A percentile compares a stretch with the other conserved stretches of the same genome.
Conservation (phyloP, 2,888 invertebrate species). For the Fissipunctia ypsillon region DNA sequence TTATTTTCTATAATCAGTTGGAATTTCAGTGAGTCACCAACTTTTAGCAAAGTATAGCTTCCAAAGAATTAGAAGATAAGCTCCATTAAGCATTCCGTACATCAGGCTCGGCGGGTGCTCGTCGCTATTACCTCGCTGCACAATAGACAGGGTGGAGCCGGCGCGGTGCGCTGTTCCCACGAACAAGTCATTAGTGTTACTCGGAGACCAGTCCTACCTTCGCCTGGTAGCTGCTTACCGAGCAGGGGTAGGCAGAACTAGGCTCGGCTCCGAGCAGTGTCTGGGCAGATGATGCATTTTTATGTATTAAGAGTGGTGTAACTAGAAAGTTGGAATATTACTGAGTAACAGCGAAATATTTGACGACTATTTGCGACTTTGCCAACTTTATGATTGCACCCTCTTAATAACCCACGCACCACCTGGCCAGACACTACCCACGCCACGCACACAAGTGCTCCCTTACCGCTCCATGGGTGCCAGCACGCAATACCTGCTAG, state of each 20-base stretch:
- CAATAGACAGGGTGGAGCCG: neutral
- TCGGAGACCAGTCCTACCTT: constrained; percentile 7
- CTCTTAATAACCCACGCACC: neutral
- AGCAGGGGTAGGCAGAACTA: neutral
- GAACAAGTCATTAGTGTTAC: constrained; percentile 54
- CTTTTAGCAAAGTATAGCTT: neutral
- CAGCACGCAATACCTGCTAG: no score
- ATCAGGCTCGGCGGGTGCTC: neutral
- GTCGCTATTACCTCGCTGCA: neutral
- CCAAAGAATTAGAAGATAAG: constrained; percentile 19
- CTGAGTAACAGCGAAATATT: neutral
- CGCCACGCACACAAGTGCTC: neutral
- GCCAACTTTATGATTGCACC: neutral
- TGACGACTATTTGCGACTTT: neutral
- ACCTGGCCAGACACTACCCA: neutral
- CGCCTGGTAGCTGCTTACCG: neutral
- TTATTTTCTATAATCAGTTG: neutral
- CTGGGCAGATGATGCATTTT: neutral
- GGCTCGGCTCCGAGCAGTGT: neutral
- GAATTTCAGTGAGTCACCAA: constrained; percentile 1
- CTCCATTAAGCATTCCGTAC: neutral
- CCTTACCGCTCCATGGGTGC: no score
- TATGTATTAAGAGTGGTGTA: neutral
- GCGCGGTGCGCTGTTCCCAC: constrained; percentile 32
- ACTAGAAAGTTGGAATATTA: neutral